Evolutionary conservation across 2,797 vertebrate species (phyloP), one percentile per base, ranked within the genome.

Genomic region (Botia almorhae): DNA sequence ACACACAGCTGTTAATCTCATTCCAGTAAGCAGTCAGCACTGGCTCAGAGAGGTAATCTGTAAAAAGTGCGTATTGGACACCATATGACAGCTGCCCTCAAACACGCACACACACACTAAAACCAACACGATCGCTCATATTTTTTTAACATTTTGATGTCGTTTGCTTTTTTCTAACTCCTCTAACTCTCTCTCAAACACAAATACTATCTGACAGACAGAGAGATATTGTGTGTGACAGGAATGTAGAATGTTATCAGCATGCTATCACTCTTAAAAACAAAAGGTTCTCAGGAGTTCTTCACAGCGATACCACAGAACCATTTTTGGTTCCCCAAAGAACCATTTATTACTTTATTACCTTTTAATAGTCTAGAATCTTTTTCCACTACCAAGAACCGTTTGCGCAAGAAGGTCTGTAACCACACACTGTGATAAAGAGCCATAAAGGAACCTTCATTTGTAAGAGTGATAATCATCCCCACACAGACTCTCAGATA

Each of bases 41-140:
- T 91, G 91, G 92, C 92, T 92, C 88, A 90, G 85, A 86, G 87
- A 87, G n/a, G 88, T 94, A 94, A 93, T 94, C 93, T 93, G 90
- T 82, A 86, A 90, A 93, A 92, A 93, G 86, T 85, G 89, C 85
- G 88, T 83, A 90, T 93, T 91, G 91, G 92, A 90, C 84, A 86
- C 87, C 82, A 85, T 65, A 83, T 77, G 83, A 90, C 86, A 91
- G 90, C 88, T 89, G 55, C 88, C 86, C 89, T 89, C 89, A 89
- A 89, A 88, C 87, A 56, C 39, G 69, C 53, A 83, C 74, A 83
- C 73, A 78, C 76, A 39, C 64, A 74, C 39, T 55, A 36, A 55
- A 29, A 43, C 70, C 55, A 68, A 69, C 80, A 76, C 78, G 75
- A 76, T 58, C 60, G 33, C 69, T 77, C 78, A 65, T 56, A 19